Base-by-base conservation (phyloP, 2,797 vertebrate species). In the Rhinogobio ventralis region DNA sequence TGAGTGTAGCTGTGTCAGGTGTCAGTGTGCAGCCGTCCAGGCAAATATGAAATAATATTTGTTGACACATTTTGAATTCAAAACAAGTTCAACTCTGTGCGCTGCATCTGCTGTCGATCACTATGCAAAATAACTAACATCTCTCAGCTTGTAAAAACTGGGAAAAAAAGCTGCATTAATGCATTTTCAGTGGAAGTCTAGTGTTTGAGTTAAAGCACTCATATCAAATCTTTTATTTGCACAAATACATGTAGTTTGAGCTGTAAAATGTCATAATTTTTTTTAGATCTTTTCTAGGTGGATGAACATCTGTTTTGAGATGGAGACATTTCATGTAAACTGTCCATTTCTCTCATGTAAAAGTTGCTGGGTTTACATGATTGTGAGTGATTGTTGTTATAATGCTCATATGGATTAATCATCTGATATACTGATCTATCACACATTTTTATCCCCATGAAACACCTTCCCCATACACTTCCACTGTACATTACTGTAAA, bases 11-110 rank as follows among this genome's bases (percentile, higher is more conserved):
- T 73, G 46, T 74, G 46, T 69, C 69, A 11, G 45, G n/a, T 49
- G 42, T 76, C 74, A 39, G 51, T 17, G 3, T 57, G 51, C 33
- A 57, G 2, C 5, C 7, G 51, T n/a, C 33, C 74, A 57, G 33
- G 74, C 33, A 76, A 76, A 76, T 53, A 25, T 39, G 4, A 39
- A 57, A 76, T 73, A 25, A 51, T 57, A 17, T 39, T 15, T 17
- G 13, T 42, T 78, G 75, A 45, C 36, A 62, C 55, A 76, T 57
- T 76, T 76, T 76, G 30, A 76, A 25, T 25, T 49, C 28, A 74
- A 33, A 74, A 33, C 46, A 30, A 53, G 17, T 53, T 74, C 6
- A 51, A 51, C 25, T 33, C 25, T 7, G 46, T 30, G 9, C 25
- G 5, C 8, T 11, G 17, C 17, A 20, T 51, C 28, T 28, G 46